phyloP scores from a whole-genome alignment of 2,888 invertebrate genomes.

The Timandra comae region DNA sequence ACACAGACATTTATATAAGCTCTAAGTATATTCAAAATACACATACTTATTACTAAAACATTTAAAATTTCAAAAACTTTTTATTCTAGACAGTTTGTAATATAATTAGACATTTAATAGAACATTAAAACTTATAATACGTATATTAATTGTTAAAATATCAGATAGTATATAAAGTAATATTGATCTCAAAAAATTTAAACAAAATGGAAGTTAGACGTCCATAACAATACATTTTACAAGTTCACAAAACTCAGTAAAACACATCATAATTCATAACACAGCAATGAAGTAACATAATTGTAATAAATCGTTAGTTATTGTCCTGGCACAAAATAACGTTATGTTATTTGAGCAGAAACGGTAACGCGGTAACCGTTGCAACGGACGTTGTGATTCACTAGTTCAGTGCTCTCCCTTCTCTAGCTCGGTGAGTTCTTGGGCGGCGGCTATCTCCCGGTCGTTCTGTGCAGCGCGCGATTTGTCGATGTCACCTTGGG shows the following conservation, averaged over 20 bases:
- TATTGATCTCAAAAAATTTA: slow-evolving; percentile 1
- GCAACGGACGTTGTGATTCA: slow-evolving; percentile 1
- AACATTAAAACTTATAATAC: no score
- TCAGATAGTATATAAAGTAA: slow-evolving; percentile 1
- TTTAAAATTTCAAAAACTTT: slow-evolving; percentile 2
- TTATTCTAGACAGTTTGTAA: no score
- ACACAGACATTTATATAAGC: slow-evolving; percentile 43
- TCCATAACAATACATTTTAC: slow-evolving; percentile 15
- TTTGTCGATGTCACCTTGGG: slow-evolving; percentile 81
- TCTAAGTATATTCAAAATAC: slow-evolving; percentile 24
- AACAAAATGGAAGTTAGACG: slow-evolving; percentile 9
- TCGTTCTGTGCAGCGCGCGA: slow-evolving; percentile 58
- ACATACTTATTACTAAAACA: slow-evolving; percentile 7
- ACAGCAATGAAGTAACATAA: slow-evolving; percentile 14
- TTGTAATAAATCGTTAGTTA: slow-evolving; percentile 18
- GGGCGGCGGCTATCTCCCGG: slow-evolving; percentile 71
- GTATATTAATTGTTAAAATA: no score
- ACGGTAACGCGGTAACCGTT: slow-evolving; percentile 23
- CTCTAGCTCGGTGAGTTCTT: slow-evolving; percentile 81
- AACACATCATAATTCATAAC: slow-evolving; percentile 15
- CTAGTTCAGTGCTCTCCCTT: slow-evolving; percentile 60
- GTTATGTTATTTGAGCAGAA: slow-evolving; percentile 40
- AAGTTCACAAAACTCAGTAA: slow-evolving; percentile 19
- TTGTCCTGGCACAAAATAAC: slow-evolving; percentile 37
- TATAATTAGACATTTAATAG: no score